A percentile compares a stretch with the other conserved stretches of the same genome.
These are phyloP conservation scores for Colostygia pectinataria DNA, from an alignment of 2,888 invertebrate genomes.

Conservation along the genomic window DNA sequence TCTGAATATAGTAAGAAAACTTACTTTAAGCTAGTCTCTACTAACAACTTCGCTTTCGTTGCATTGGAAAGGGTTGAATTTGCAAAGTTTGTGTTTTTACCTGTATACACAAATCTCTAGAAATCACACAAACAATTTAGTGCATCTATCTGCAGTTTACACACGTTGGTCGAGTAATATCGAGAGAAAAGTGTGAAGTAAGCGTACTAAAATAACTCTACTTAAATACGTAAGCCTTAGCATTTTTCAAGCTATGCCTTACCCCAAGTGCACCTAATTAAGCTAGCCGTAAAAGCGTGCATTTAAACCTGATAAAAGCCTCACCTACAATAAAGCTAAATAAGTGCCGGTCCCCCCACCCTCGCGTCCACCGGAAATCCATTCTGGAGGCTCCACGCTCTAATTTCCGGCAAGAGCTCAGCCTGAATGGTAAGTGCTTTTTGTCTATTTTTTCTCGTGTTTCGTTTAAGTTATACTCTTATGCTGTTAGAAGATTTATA, in stretches of 20 bases:
- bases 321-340: constrained; percentile 53
- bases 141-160: too few relatives aligned
- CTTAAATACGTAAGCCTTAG: neutral
- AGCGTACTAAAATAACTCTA: too few relatives aligned
- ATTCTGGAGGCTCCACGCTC: constrained; percentile 56
- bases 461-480: constrained; percentile 21
- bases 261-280: constrained; percentile 8
- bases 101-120: too few relatives aligned
- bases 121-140: too few relatives aligned
- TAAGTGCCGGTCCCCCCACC: constrained; percentile 35
- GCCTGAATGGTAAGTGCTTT: constrained; percentile 45
- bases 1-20: too few relatives aligned
- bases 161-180: too few relatives aligned
- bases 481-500: constrained; percentile 9
- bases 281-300: constrained; percentile 16
- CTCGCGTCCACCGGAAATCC: constrained; percentile 52
- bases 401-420: constrained; percentile 56
- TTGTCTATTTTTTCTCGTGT: constrained; percentile 31
- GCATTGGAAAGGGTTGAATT: too few relatives aligned
- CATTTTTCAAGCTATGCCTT: too few relatives aligned
- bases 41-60: too few relatives aligned
- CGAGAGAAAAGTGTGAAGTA: too few relatives aligned
- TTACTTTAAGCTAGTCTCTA: too few relatives aligned
- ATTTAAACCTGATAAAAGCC: constrained; percentile 36
- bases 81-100: too few relatives aligned